A percentile compares a stretch with the other conserved stretches of the same genome.
phyloP scores from a whole-genome alignment of 53 echinoderm and acorn worm genomes.

The Stichopus horrens region DNA sequence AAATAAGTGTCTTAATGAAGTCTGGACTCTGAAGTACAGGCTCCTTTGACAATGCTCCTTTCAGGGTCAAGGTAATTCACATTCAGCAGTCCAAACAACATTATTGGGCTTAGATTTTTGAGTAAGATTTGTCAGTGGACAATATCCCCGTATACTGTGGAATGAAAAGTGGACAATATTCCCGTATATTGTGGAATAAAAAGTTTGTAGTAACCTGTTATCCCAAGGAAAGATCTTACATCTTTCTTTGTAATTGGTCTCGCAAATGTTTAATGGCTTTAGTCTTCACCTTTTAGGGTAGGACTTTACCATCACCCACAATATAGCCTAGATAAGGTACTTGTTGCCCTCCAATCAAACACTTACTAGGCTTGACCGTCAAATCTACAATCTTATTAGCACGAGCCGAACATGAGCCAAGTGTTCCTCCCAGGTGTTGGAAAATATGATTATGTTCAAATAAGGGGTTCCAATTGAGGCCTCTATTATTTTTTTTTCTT shows the following conservation, averaged over 20 bases:
- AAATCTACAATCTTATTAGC: not conserved
- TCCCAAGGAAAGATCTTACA: not conserved
- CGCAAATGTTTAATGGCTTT: not conserved
- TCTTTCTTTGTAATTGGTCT: constrained; percentile 27
- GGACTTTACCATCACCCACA: not conserved
- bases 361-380: constrained; percentile 18
- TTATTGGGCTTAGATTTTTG: not conserved
- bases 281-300: not conserved
- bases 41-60: not conserved
- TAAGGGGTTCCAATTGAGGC: too few relatives aligned
- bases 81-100: not conserved
- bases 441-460: too few relatives aligned
- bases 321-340: constrained; percentile 14
- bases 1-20: not conserved
- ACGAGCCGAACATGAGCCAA: not conserved
- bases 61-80: constrained; percentile 8
- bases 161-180: too few relatives aligned
- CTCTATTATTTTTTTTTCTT: too few relatives aligned
- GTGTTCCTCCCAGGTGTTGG: constrained; percentile 68
- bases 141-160: too few relatives aligned
- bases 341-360: not conserved
- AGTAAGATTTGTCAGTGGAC: not conserved
- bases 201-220: not conserved
- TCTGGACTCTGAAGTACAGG: constrained; percentile 38
- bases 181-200: constrained; percentile 17